Base-by-base conservation (phyloP, 2,888 invertebrate species). In the Aromia moschata region DNA sequence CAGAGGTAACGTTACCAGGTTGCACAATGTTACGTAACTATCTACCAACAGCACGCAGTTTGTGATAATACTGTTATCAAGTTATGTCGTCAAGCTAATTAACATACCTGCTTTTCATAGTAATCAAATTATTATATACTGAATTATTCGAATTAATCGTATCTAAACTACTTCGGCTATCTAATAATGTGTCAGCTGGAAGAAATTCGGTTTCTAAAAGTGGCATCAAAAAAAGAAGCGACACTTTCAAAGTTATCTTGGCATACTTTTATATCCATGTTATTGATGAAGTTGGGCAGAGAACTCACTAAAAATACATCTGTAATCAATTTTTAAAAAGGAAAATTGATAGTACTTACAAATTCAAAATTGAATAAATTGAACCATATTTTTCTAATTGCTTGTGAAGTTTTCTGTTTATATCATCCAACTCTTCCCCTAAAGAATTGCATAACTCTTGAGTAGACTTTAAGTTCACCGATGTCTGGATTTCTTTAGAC, bases 341-440 rank as follows among this genome's bases (percentile, higher is more conserved):
- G 30, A 30, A 30, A 30, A 30, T 30, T n/a, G n/a, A n/a, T 25
- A 5, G 7, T 57, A 54, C 64, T 67, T 53, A 68, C 70, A 63
- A 62, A 61, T 60, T 69, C 68, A 63, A 68, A 74, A 56, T 69
- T 54, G 31, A 60, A 56, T 46, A 73, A 60, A 56, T 66, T 17
- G 63, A 52, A 40, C 68, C 51, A 67, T 73, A 74, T 54, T 69
- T 70, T 9, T 49, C 33, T 10, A 76, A 47, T 59, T 70, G 69
- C 43, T 58, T 52, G 44, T 71, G 61, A 15, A 75, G 63, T 55
- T 71, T 68, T 10, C 36, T 56, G 62, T 75, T 69, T 2, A 65
- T 14, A 20, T 70, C 63, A 56, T 77, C 75, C 18, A 77, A 60
- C 33, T 62, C 56, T 38, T 58, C 46, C 51, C 72, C 56, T 16